Evolutionary conservation across 1,140 invertebrate species (phyloP).

Genomic region (Magallana gigas): DNA sequence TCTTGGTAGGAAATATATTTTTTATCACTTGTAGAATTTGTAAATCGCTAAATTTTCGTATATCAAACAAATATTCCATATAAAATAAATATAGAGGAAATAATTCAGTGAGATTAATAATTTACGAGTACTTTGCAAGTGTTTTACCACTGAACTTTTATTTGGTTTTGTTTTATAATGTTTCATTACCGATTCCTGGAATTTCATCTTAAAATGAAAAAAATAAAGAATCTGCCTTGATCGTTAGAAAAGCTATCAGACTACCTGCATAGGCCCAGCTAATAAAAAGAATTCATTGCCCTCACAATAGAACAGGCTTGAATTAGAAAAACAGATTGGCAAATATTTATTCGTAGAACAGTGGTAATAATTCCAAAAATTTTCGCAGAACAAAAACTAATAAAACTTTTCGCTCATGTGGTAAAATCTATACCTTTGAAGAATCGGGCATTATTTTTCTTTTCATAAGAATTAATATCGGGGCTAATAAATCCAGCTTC

Average conservation of each 20-base stretch:
- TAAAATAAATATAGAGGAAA: too few species aligned
- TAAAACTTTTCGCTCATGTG: constrained; percentile 10
- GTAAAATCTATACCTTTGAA: constrained; percentile 30
- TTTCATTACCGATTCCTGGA: background rate
- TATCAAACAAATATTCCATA: too few species aligned
- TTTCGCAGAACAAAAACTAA: constrained; percentile 28
- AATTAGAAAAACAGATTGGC: constrained; percentile 27
- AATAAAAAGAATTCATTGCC: constrained; percentile 8
- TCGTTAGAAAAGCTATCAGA: background rate
- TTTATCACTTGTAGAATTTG: too few species aligned
- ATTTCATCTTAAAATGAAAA: background rate
- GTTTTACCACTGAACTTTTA: too few species aligned
- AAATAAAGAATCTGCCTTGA: background rate
- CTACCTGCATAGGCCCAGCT: constrained; percentile 20
- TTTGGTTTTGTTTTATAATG: background rate
- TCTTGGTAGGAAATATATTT: too few species aligned
- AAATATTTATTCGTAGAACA: constrained; percentile 30
- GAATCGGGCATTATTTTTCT: constrained; percentile 10
- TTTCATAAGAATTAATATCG: constrained; percentile 14
- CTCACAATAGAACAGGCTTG: background rate
- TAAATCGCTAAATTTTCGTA: too few species aligned
- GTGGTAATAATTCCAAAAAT: constrained; percentile 9
- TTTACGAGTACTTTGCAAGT: too few species aligned
- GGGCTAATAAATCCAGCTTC: constrained; percentile 30
- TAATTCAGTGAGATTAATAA: too few species aligned